phyloP scores from a whole-genome alignment of 1,140 invertebrate genomes.

The Procambarus virginalis region DNA sequence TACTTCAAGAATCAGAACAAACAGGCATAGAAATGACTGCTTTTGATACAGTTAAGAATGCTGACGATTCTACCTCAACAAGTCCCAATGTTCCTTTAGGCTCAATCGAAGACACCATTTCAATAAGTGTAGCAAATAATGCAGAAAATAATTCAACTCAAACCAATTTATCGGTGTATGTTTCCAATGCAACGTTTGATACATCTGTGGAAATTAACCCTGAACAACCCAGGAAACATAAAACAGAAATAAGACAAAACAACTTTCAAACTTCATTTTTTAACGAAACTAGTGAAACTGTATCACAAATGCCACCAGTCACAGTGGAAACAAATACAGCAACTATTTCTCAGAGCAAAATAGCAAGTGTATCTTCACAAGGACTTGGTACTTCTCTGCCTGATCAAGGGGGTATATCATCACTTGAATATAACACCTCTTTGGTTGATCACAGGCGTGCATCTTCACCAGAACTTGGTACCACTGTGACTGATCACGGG shows the following conservation, averaged over 20 bases:
- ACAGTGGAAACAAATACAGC: not conserved
- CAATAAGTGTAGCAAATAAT: not conserved
- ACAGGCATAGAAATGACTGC: not conserved
- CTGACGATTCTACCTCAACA: not conserved
- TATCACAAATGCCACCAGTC: not conserved
- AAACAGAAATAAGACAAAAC: not conserved
- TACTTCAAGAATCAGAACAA: not conserved
- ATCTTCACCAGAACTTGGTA: no score
- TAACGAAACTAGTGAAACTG: not conserved
- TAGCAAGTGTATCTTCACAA: not conserved
- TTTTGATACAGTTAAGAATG: not conserved
- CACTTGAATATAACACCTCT: no score
- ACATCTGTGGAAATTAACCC: not conserved
- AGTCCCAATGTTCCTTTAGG: not conserved
- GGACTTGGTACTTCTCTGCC: not conserved
- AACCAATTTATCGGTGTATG: not conserved
- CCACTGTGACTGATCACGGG: no score
- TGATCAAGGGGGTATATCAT: not conserved
- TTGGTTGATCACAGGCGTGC: no score
- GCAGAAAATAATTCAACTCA: not conserved
- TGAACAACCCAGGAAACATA: not conserved
- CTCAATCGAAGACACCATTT: not conserved
- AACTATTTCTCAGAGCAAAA: not conserved
- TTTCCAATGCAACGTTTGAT: not conserved
- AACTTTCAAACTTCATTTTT: not conserved